A percentile compares a stretch with the other conserved stretches of the same genome.
phyloP scores from a whole-genome alignment of 2,888 invertebrate genomes.

The Frankliniella fusca region DNA sequence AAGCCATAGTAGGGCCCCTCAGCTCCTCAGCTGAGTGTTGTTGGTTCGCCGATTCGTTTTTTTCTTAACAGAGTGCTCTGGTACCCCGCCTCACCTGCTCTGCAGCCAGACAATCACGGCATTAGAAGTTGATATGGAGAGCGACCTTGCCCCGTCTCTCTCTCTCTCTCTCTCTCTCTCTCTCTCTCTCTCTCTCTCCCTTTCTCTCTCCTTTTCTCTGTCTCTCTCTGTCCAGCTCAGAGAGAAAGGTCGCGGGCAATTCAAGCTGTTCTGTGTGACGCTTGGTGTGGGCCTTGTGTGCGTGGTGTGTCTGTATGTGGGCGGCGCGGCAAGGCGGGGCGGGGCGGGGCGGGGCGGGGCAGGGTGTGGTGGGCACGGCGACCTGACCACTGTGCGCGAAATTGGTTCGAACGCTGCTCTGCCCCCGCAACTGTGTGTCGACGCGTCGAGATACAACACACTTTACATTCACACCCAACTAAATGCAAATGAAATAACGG shows the following conservation, averaged over 20 bases:
- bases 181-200: neutral
- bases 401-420: no score
- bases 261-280: neutral
- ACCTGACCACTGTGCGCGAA: no score
- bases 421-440: no score
- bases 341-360: neutral
- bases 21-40: no score
- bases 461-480: no score
- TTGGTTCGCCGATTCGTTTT: no score
- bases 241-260: conserved; percentile 10
- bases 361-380: neutral
- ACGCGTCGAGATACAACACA: no score
- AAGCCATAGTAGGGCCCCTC: no score
- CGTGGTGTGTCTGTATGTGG: neutral
- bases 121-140: conserved; percentile 7
- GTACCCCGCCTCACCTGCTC: neutral
- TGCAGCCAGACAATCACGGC: neutral
- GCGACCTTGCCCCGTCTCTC: neutral
- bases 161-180: neutral
- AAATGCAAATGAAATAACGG: no score
- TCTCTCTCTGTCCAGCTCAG: neutral
- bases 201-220: neutral
- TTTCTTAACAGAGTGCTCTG: no score
- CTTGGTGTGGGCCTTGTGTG: neutral
- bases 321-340: neutral